Conservation (phyloP, 2,888 invertebrate species). For the Dynastes tityus region DNA sequence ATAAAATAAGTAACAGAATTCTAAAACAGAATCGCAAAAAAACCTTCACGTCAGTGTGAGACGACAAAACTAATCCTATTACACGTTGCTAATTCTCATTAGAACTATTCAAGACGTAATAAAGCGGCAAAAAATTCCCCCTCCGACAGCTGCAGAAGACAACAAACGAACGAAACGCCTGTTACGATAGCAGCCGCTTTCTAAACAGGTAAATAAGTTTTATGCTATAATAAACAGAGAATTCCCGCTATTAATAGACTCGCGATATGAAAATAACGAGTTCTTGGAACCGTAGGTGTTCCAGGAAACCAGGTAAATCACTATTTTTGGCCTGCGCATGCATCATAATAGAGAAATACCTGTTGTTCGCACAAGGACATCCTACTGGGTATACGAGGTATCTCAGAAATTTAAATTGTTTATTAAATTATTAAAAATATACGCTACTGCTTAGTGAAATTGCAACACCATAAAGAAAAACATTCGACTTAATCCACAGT, state of each 20-base stretch:
- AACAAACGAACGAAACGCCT: neutral
- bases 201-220: conserved; percentile 39
- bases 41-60: neutral
- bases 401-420: too few species aligned
- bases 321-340: conserved; percentile 33
- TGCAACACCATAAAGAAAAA: too few species aligned
- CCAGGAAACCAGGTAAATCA: conserved; percentile 43
- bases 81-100: neutral
- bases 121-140: neutral
- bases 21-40: neutral
- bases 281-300: conserved; percentile 44
- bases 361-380: conserved; percentile 2
- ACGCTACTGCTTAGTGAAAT: too few species aligned
- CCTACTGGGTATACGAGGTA: neutral
- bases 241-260: conserved; percentile 43
- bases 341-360: conserved; percentile 24
- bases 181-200: conserved; percentile 4
- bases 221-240: conserved; percentile 27
- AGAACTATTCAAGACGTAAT: neutral
- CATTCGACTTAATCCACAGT: too few species aligned
- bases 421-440: too few species aligned
- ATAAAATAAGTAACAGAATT: too few species aligned
- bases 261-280: conserved; percentile 45
- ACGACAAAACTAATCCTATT: neutral
- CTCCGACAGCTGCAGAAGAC: neutral